These are phyloP conservation scores for Choloepus didactylus DNA, from an alignment of 2,797 vertebrate genomes.

Conservation along the genomic window DNA sequence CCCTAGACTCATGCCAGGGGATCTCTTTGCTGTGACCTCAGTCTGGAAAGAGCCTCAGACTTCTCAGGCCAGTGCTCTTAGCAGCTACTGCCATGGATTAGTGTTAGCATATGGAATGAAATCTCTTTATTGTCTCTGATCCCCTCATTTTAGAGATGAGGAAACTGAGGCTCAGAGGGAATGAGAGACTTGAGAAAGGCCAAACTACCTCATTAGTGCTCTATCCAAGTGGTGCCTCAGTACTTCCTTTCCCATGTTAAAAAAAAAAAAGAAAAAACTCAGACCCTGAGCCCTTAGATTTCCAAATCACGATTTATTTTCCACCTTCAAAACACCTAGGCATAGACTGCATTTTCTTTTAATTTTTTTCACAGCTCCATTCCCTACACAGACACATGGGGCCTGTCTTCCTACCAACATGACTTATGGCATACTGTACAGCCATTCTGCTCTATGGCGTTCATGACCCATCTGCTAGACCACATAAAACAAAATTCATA, in stretches of 20 bases:
- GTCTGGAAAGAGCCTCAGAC: background rate
- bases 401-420: background rate
- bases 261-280: background rate
- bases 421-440: background rate
- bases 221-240: no score
- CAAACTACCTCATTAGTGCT: background rate
- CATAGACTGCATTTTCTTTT: slow-evolving; percentile 25
- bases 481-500: slow-evolving; percentile 80
- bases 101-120: background rate
- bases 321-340: background rate
- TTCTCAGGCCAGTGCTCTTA: background rate
- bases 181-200: background rate
- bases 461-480: slow-evolving; percentile 82
- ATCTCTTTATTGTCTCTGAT: background rate
- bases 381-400: background rate
- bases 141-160: background rate
- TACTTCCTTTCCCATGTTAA: background rate
- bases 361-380: background rate
- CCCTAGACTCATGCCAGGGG: background rate
- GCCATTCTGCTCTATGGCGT: background rate
- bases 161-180: background rate
- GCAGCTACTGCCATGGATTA: background rate
- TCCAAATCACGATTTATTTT: slow-evolving; percentile 18
- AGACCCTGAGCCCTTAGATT: background rate
- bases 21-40: background rate